Conservation (phyloP, 2,888 invertebrate species). For the Dendrolimus pini region DNA sequence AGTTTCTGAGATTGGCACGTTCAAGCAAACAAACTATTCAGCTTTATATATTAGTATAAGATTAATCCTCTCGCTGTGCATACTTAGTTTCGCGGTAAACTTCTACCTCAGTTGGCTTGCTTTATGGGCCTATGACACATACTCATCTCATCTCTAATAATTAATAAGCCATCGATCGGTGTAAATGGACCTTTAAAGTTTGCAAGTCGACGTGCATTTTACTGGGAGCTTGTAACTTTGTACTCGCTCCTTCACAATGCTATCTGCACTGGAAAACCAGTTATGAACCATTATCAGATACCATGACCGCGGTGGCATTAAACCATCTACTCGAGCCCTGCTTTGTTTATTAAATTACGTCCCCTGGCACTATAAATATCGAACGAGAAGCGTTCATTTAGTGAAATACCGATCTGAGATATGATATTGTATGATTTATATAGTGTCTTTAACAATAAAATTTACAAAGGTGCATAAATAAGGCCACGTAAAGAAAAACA, state of each 20-base stretch:
- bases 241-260: constrained; percentile 68
- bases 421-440: constrained; percentile 69
- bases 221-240: constrained; percentile 68
- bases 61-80: too few relatives aligned
- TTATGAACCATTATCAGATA: constrained; percentile 73
- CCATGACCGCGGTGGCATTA: constrained; percentile 69
- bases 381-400: constrained; percentile 66
- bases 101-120: too few relatives aligned
- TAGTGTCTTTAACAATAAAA: constrained; percentile 56
- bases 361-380: constrained; percentile 68
- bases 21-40: too few relatives aligned
- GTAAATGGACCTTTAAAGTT: constrained; percentile 16
- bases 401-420: constrained; percentile 65
- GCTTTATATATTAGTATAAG: too few relatives aligned
- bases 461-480: constrained; percentile 43
- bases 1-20: too few relatives aligned
- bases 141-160: too few relatives aligned
- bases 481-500: constrained; percentile 48
- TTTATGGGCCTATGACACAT: too few relatives aligned
- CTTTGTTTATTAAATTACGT: constrained; percentile 77
- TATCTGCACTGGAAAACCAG: constrained; percentile 69
- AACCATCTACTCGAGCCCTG: constrained; percentile 58
- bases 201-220: constrained; percentile 51
- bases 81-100: too few relatives aligned
- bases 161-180: constrained; percentile 5